Percentiles rank a stretch among this genome's conserved stretches.
Evolutionary conservation across 2,888 invertebrate species (phyloP).

Genomic region (Drosophila pullipes): DNA sequence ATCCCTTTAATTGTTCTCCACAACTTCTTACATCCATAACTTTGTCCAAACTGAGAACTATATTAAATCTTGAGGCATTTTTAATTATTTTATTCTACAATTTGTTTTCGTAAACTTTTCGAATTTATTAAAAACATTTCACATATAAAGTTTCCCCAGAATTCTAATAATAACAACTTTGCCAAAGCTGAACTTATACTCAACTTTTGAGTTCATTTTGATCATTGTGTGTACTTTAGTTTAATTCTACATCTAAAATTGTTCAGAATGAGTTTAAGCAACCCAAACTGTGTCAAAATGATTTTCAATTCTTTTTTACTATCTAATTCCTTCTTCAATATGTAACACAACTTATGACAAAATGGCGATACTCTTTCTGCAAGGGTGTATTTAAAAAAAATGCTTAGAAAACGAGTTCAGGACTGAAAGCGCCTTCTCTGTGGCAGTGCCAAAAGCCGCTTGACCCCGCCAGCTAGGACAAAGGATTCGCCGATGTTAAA

Average conservation of each 20-base stretch:
- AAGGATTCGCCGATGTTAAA: conserved; percentile 25
- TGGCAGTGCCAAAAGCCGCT: conserved; percentile 22
- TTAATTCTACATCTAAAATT: neutral
- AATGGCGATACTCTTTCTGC: neutral
- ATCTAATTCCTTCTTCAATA: neutral
- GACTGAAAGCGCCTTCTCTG: neutral
- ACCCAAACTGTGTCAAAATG: neutral
- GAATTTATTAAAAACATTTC: neutral
- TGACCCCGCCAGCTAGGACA: conserved; percentile 47
- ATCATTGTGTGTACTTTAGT: neutral
- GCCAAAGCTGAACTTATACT: neutral
- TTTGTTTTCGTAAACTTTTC: neutral
- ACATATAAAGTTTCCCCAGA: neutral
- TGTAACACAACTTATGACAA: neutral
- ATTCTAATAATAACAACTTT: neutral
- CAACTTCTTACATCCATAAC: neutral
- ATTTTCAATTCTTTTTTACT: neutral
- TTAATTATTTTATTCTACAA: neutral
- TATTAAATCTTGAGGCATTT: neutral
- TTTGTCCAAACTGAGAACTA: neutral
- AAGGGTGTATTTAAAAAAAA: conserved; percentile 14
- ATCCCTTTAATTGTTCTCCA: neutral
- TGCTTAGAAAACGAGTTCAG: conserved; percentile 31
- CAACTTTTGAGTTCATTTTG: neutral
- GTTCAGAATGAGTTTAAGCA: too few species aligned